These are phyloP conservation scores for Pterois miles DNA, from an alignment of 2,797 vertebrate species.

Conservation along the genomic window DNA sequence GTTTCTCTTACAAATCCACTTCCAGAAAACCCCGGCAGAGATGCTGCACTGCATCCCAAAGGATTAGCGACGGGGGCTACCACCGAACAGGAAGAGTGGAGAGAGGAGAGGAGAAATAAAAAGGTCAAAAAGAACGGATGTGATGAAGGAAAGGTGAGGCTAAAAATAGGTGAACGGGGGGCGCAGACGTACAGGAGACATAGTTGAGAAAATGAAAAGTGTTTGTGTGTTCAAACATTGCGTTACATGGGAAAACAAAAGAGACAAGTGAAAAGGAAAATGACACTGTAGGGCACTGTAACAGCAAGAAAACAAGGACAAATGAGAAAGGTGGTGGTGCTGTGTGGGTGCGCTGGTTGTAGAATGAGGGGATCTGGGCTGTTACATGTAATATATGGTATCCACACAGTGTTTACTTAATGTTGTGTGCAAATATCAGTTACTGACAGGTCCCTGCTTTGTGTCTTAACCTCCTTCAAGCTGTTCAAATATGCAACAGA, in stretches of 20 bases:
- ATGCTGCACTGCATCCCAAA: slow-evolving; percentile 66
- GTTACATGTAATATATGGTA: slow-evolving; percentile 53
- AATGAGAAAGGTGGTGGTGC: slow-evolving; percentile 26
- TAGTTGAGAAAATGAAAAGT: slow-evolving; percentile 5
- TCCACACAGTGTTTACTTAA: slow-evolving; percentile 44
- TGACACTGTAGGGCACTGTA: slow-evolving; percentile 40
- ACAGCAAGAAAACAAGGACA: slow-evolving; percentile 38
- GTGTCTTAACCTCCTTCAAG: slow-evolving; percentile 52
- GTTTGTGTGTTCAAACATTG: slow-evolving; percentile 16
- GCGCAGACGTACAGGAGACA: background rate
- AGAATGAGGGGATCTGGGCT: slow-evolving; percentile 25
- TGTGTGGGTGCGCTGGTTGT: slow-evolving; percentile 50
- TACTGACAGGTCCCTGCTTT: slow-evolving; percentile 37
- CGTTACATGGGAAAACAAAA: slow-evolving; percentile 35
- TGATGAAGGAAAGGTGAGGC: slow-evolving; percentile 18
- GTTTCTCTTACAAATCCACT: slow-evolving; percentile 85
- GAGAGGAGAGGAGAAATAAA: background rate
- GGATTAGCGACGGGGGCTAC: slow-evolving; percentile 67
- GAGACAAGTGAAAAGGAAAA: slow-evolving; percentile 41
- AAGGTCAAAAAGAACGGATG: slow-evolving; percentile 34
- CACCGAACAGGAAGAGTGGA: slow-evolving; percentile 9
- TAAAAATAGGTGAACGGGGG: slow-evolving; percentile 10
- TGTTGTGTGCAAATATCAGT: slow-evolving; percentile 62
- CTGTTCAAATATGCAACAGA: slow-evolving; percentile 60
- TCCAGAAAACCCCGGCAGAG: slow-evolving; percentile 68